Percentiles rank a stretch among this genome's conserved stretches.
Conservation (phyloP, 1,140 invertebrate species). For the Macrotrachela quadricornifera region DNA sequence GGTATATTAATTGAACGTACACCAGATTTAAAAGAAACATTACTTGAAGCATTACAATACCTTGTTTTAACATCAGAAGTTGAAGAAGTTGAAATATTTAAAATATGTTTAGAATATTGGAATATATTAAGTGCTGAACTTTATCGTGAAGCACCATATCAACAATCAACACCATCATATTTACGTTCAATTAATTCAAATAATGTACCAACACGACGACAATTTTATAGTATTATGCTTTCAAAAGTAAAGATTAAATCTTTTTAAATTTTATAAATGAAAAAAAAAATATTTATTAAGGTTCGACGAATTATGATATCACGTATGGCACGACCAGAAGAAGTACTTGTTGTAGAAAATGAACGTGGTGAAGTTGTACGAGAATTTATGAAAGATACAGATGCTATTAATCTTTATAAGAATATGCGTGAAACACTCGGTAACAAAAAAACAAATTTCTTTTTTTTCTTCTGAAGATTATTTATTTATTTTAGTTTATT, state of each 20-base stretch:
- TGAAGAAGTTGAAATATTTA: slow-evolving; percentile 97
- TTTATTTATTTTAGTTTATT: neutral
- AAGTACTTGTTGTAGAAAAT: slow-evolving; percentile 99
- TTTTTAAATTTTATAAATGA: neutral
- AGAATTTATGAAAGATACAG: slow-evolving; percentile 99
- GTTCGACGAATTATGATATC: slow-evolving; percentile 97
- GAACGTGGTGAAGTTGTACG: slow-evolving; percentile 97
- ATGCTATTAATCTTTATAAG: slow-evolving; percentile 97
- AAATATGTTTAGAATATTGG: slow-evolving; percentile 99
- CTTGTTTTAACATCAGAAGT: slow-evolving; percentile 90
- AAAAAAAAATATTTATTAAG: slow-evolving; percentile 13
- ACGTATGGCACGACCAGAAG: slow-evolving; percentile 97
- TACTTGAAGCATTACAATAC: slow-evolving; percentile 56
- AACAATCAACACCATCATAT: slow-evolving; percentile 16
- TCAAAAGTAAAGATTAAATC: neutral
- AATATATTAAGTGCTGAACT: slow-evolving; percentile 70
- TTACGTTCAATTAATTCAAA: neutral
- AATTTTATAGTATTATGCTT: neutral
- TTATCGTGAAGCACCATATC: slow-evolving; percentile 10
- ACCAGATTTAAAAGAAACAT: slow-evolving; percentile 11
- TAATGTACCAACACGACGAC: neutral
- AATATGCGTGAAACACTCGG: slow-evolving; percentile 91
- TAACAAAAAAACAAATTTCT: slow-evolving; percentile 15
- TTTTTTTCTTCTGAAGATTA: neutral
- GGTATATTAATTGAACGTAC: slow-evolving; percentile 49